Evolutionary conservation across 1,140 invertebrate genomes (phyloP).

Genomic region (Watersipora subatra): DNA sequence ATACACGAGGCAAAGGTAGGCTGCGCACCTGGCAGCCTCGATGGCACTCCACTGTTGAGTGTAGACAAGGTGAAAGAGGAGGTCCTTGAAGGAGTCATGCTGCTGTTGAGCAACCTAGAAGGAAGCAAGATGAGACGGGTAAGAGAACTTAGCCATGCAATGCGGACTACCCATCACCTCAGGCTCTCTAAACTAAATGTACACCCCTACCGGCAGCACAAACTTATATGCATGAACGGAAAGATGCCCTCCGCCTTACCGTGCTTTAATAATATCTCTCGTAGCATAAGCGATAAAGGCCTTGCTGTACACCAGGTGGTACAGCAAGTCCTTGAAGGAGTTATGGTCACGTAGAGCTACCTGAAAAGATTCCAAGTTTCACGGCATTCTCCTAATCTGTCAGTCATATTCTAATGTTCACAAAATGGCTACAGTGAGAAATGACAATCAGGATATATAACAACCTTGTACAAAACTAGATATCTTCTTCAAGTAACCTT

Average conservation of each 20-base stretch:
- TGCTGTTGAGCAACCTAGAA: slow-evolving; percentile 82
- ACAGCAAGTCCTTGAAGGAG: slow-evolving; percentile 85
- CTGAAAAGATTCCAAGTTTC: too few relatives aligned
- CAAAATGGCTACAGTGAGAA: not conserved
- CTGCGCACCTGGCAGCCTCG: slow-evolving; percentile 67
- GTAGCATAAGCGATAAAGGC: too few relatives aligned
- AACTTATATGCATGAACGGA: too few relatives aligned
- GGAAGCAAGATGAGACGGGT: too few relatives aligned
- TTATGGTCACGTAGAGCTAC: slow-evolving; percentile 93
- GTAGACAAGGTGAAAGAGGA: slow-evolving; percentile 73
- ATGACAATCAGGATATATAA: not conserved
- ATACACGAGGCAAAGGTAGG: too few relatives aligned
- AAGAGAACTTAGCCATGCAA: too few relatives aligned
- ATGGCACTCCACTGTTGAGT: slow-evolving; percentile 71
- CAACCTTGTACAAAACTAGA: not conserved
- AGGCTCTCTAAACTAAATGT: too few relatives aligned
- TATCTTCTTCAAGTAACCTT: not conserved
- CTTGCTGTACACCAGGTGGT: slow-evolving; percentile 59
- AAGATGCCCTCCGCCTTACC: too few relatives aligned
- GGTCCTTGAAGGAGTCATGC: slow-evolving; percentile 88
- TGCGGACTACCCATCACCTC: too few relatives aligned
- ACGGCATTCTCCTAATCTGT: not conserved
- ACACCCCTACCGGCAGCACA: too few relatives aligned
- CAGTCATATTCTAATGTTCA: not conserved
- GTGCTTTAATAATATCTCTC: too few relatives aligned